Base-by-base conservation (phyloP, 2,888 invertebrate genomes). In the Epirrhoe alternata region DNA sequence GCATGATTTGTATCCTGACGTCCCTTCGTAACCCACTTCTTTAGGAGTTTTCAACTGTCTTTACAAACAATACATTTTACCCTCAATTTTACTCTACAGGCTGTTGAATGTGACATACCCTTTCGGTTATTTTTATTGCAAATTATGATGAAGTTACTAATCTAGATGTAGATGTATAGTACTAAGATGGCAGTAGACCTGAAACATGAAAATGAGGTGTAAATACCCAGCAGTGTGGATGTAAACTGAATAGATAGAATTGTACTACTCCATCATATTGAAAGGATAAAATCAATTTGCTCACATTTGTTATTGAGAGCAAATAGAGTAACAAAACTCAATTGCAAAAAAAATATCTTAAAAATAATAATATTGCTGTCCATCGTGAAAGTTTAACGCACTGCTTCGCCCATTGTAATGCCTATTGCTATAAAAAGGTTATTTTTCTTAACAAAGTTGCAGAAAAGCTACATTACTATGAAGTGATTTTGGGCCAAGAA, bases 1-100 rank as follows among this genome's bases (percentile, higher is more conserved):
- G 81, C 68, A 70, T 86, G 87, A 88, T 88, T 86, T 87, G 86
- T 88, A 81, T 81, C 78, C 80, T 81, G 82, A 83, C 79, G 67
- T 69, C 80, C 80, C 79, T 83, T 82, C 79, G n/a, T 81, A 73
- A 72, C 69, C 70, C 67, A 62, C 63, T 71, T 64, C 61, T 60
- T 66, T 72, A 69, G 69, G 49, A 61, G 64, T 67, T 73, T 61
- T 62, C 35, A 12, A 49, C 57, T 56, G 31, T 57, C 57, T 57
- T 55, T 42, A 10, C 10, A 49, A 57, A 16, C 8, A 33, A 31
- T 45, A 57, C 47, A 0, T 42, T 42, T 33, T 42, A 1, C 12
- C 4, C 38, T 42, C 12, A 4, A 12, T 35, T 24, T 24, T 24
- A 24, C 24, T 24, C 3, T 24, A 24, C 24, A 24, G 3, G 24